These are phyloP conservation scores for Eciton burchellii DNA, from an alignment of 1,140 invertebrate species.

Conservation along the genomic window DNA sequence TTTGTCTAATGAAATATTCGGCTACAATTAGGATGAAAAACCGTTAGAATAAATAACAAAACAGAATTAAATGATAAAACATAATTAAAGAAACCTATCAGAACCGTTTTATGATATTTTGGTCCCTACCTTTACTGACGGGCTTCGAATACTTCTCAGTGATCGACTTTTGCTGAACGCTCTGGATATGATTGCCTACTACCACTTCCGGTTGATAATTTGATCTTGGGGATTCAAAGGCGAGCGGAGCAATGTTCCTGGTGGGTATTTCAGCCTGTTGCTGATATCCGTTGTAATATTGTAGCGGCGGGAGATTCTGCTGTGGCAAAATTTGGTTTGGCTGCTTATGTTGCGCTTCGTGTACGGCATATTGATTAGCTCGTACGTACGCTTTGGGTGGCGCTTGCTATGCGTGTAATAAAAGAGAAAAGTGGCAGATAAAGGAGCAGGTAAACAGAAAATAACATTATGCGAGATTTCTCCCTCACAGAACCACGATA, in stretches of 20 bases:
- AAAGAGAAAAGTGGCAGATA: slow-evolving; percentile 6
- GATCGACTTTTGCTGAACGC: slow-evolving; percentile 76
- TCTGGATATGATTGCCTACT: slow-evolving; percentile 80
- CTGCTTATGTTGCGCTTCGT: slow-evolving; percentile 58
- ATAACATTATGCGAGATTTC: not conserved
- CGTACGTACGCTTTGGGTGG: slow-evolving; percentile 71
- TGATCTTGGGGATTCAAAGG: slow-evolving; percentile 73
- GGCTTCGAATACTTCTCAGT: slow-evolving; percentile 74
- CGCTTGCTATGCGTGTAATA: slow-evolving; percentile 54
- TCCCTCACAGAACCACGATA: no score
- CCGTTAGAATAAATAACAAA: not conserved
- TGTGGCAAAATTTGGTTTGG: slow-evolving; percentile 59
- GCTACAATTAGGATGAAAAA: slow-evolving; percentile 4
- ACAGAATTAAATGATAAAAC: slow-evolving; percentile 16
- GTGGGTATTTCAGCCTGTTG: slow-evolving; percentile 61
- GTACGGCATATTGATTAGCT: slow-evolving; percentile 20
- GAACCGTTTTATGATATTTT: not conserved
- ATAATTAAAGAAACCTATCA: not conserved
- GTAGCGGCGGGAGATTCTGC: slow-evolving; percentile 56
- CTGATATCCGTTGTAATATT: slow-evolving; percentile 70
- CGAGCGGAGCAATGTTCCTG: slow-evolving; percentile 56
- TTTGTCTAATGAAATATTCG: not conserved
- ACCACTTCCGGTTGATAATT: slow-evolving; percentile 77
- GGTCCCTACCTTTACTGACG: slow-evolving; percentile 72
- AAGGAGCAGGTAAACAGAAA: not conserved